These are phyloP conservation scores for Pelvicachromis taeniatus DNA, from an alignment of 2,113 vertebrate species.

Conservation along the genomic window DNA sequence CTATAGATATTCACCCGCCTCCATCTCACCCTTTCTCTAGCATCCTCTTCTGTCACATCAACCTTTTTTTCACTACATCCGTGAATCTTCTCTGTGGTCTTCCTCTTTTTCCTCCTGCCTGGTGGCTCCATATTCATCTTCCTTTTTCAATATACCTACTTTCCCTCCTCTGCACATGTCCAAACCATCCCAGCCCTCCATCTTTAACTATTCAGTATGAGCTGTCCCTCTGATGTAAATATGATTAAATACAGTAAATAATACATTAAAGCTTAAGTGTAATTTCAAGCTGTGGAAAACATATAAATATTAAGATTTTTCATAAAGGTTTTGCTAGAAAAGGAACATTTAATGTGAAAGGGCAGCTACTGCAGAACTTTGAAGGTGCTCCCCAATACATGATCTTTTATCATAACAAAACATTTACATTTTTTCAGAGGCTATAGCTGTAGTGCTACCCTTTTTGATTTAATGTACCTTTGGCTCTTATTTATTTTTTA, in stretches of 20 bases:
- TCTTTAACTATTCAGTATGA: background rate
- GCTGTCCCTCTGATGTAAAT: background rate
- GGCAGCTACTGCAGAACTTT: background rate
- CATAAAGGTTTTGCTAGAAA: background rate
- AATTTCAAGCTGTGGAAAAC: background rate
- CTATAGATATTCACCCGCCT: background rate
- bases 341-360: background rate
- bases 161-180: background rate
- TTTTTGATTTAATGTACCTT: background rate
- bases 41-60: background rate
- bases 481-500: background rate
- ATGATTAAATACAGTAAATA: background rate
- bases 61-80: no score
- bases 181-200: background rate
- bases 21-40: background rate
- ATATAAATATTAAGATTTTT: background rate
- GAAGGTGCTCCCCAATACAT: background rate
- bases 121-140: background rate
- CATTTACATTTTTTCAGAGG: fast-evolving
- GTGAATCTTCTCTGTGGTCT: background rate
- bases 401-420: background rate
- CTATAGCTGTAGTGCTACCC: background rate
- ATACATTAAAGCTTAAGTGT: background rate
- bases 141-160: background rate
- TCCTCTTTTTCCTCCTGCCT: background rate